Evolutionary conservation across 2,113 vertebrate species (phyloP), one percentile per base, ranked within the genome.

Genomic region (Calyptomena viridis): DNA sequence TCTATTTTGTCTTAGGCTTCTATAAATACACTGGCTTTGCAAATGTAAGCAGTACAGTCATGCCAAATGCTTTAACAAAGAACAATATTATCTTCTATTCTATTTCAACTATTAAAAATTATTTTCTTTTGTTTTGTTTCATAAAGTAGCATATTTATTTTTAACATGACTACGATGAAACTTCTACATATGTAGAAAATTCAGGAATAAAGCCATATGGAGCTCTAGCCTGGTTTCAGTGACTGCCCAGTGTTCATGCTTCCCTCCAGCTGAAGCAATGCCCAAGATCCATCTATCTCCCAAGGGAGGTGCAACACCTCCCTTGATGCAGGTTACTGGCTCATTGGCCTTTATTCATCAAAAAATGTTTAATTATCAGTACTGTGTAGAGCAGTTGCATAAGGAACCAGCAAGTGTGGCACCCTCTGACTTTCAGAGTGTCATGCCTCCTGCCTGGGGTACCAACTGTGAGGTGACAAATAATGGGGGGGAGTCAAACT

Each of bases 1-100:
- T 96, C 91, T 91, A 33, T 94, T 95, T 96, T 14, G 13, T 84
- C 92, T 95, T 93, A 94, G 75, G 81, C 75, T 88, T 87, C 94
- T 94, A 90, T 95, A 95, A 94, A 95, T 95, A 91, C 59, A 39
- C 3, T 39, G 42, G 53, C 82, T 95, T 95, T 94, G 84, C 60
- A 77, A 84, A 77, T 22, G 62, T 37, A 82, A 69, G 55, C 68
- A 59, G 55, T 35, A 23, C n/a, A 58, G 58, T 52, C 82, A 40
- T 8, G 27, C 63, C 72, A 87, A 88, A 55, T n/a, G 75, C 85
- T 80, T 93, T 88, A 82, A 47, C 35, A 87, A 60, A 79, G 69
- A 56, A 27, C 14, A 40, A 11, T 44, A 58, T 80, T 74, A 62
- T 33, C 50, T 75, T 63, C 76, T 3, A 2, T 23, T 83, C 16